Percentiles rank a stretch among this genome's conserved stretches.
These are phyloP conservation scores for Nomada goodeniana DNA, from an alignment of 2,888 invertebrate species.

Conservation along the genomic window DNA sequence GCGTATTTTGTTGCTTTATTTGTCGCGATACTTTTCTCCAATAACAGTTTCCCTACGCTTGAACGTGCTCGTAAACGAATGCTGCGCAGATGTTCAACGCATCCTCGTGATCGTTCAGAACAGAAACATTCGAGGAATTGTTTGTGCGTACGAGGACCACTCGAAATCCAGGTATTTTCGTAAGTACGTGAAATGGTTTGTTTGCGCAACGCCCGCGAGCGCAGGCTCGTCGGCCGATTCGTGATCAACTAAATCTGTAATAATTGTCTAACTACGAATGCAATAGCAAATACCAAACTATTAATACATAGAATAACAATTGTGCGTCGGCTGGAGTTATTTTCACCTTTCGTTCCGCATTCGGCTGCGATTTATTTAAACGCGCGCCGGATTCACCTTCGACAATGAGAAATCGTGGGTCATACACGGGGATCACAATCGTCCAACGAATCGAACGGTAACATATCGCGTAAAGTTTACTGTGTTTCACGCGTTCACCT, in stretches of 20 bases:
- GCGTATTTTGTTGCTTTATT: conserved; percentile 42
- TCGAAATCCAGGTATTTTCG: conserved; percentile 19
- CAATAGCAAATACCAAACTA: conserved; percentile 40
- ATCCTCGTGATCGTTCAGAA: not conserved
- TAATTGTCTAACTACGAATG: conserved; percentile 53
- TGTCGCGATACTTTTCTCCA: not conserved
- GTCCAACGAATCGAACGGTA: not conserved
- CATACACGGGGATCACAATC: not conserved
- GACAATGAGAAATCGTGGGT: not conserved
- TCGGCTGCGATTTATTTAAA: not conserved
- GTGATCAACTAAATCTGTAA: conserved; percentile 24
- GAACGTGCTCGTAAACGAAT: conserved; percentile 23
- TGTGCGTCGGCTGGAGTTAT: not conserved
- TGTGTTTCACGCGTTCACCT: conserved; percentile 6
- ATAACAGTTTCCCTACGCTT: not conserved
- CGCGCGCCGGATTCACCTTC: not conserved
- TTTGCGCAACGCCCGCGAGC: conserved; percentile 25
- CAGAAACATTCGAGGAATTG: conserved; percentile 31
- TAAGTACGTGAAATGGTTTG: conserved; percentile 49
- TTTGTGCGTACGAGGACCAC: conserved; percentile 56
- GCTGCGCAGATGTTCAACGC: conserved; percentile 9
- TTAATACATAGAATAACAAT: conserved; percentile 29
- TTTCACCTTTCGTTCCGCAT: conserved; percentile 3
- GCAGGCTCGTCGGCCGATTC: conserved; percentile 21
- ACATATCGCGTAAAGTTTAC: conserved; percentile 16